phyloP scores from a whole-genome alignment of 2,888 invertebrate species.

The Philhelius pedissequus region DNA sequence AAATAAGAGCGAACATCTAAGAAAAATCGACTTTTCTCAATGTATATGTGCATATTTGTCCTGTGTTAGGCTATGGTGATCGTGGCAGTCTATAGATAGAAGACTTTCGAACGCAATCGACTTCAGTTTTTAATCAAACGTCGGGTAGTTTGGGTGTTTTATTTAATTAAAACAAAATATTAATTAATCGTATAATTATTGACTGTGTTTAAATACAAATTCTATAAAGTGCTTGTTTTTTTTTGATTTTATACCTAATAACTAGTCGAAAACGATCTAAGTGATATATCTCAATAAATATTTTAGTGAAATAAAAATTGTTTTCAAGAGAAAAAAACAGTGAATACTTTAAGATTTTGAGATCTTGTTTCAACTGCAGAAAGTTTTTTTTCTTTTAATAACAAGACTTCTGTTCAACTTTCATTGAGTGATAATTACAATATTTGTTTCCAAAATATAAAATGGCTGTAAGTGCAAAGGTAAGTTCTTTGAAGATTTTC shows the following conservation, averaged over 20 bases:
- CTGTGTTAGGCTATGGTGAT: slow-evolving; percentile 21
- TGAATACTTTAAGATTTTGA: background rate
- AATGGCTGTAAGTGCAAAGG: slow-evolving; percentile 59
- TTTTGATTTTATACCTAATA: background rate
- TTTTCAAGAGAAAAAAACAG: background rate
- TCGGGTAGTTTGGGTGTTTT: slow-evolving; percentile 46
- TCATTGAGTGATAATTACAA: background rate
- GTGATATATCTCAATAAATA: background rate
- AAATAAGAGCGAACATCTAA: background rate
- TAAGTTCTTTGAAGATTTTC: background rate
- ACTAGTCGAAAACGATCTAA: background rate
- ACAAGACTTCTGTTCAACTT: background rate
- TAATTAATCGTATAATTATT: background rate
- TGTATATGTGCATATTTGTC: too few relatives aligned
- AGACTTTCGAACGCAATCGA: slow-evolving; percentile 34
- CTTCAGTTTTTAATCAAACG: slow-evolving; percentile 61
- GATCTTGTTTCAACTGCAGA: background rate
- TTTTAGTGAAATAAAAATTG: background rate
- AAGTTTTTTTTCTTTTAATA: background rate
- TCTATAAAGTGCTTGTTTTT: background rate
- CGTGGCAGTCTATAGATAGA: slow-evolving; percentile 63
- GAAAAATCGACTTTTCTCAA: background rate
- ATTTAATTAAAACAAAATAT: background rate
- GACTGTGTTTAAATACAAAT: background rate
- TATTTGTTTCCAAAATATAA: background rate